Evolutionary conservation across 2,797 vertebrate genomes (phyloP), one percentile per base, ranked within the genome.

Genomic region (Pterois miles): DNA sequence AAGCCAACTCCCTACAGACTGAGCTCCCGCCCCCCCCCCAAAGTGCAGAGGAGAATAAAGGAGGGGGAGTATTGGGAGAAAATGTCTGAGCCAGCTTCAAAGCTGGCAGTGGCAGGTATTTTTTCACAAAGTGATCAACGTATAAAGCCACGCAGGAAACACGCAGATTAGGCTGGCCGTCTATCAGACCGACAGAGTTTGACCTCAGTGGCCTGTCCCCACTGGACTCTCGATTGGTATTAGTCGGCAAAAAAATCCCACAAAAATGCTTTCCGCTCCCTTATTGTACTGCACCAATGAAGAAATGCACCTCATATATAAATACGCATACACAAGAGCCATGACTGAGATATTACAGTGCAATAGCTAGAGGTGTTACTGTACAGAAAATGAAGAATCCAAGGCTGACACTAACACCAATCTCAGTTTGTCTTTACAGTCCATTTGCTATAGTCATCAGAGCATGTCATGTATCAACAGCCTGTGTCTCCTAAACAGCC

Each of bases 71-170:
- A n/a, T n/a, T n/a, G n/a, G n/a, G 63, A 48, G 22, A 77, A 70
- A 27, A 71, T 40, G 52, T 73, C 57, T 66, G 66, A 48, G 22
- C 12, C 5, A 53, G 73, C 27, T 82, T 80, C 23, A 78, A 73
- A 80, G 52, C 63, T 76, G 71, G 54, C 34, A 59, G 67, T 58
- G 65, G 66, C 65, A 82, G 43, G 34, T 80, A 46, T 64, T 52
- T 73, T 73, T 79, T 76, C 71, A 59, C 81, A 74, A 74, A 36
- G 25, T 66, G 68, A 78, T 73, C 69, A 68, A 80, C 77, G 65
- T 58, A 68, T 40, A 46, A 64, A 75, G 36, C 67, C 38, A 78
- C 34, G 23, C 33, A 58, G 64, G 36, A 22, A 83, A 58, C 71
- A 65, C 59, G 58, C 33, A 65, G 54, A 31, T 16, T 67, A 46